A percentile compares a stretch with the other conserved stretches of the same genome.
These are phyloP conservation scores for Pseudopipra pipra DNA, from an alignment of 2,113 vertebrate genomes.

Conservation along the genomic window DNA sequence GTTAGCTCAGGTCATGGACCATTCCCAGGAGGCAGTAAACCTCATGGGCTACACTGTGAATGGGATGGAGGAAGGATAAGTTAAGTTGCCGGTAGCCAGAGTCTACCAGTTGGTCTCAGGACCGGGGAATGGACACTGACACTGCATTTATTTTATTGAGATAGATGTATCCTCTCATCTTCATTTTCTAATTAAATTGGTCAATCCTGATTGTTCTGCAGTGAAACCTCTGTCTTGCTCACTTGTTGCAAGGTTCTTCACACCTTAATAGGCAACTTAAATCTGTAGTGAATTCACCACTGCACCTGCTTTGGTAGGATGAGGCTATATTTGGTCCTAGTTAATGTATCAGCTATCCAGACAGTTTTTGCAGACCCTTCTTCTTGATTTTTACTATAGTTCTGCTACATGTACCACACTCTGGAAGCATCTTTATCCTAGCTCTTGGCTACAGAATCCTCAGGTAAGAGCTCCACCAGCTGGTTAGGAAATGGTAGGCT, in stretches of 20 bases:
- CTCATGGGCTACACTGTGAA: neutral
- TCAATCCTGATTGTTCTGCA: neutral
- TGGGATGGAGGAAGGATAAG: neutral
- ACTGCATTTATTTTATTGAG: neutral
- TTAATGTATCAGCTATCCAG: neutral
- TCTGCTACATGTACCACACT: neutral
- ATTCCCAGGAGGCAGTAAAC: neutral
- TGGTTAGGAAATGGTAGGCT: neutral
- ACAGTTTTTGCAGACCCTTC: neutral
- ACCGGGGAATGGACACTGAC: neutral
- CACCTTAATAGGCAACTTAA: neutral
- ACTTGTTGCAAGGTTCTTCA: neutral
- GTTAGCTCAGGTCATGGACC: neutral
- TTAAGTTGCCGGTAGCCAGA: neutral
- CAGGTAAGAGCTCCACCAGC: constrained; percentile 43
- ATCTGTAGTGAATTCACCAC: neutral
- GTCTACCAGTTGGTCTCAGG: neutral
- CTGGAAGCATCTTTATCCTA: neutral
- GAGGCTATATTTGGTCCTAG: neutral
- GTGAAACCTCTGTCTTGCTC: neutral
- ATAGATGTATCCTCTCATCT: neutral
- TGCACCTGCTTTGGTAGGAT: neutral
- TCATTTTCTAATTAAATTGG: neutral
- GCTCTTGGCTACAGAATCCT: neutral
- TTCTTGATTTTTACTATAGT: neutral